Conservation (phyloP, 92 coral and sea anemone genomes). For the Zoanthus gigantus region DNA sequence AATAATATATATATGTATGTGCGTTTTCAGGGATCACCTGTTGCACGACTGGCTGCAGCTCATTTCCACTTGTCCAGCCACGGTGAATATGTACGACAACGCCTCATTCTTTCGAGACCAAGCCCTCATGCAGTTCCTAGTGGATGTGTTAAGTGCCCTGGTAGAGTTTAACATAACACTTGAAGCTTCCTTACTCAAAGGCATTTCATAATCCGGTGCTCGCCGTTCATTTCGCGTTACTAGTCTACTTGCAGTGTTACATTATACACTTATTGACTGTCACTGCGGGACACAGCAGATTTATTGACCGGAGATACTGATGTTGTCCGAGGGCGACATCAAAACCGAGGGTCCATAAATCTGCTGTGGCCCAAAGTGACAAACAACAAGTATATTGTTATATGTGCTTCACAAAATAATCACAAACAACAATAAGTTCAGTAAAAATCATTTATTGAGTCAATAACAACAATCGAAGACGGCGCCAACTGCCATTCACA, state of each 20-base stretch:
- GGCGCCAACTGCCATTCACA: too few species aligned
- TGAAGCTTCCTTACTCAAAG: constrained; percentile 93
- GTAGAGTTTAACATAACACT: constrained; percentile 92
- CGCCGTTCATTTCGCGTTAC: background rate
- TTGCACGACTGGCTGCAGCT: constrained; percentile 95
- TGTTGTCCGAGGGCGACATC: too few species aligned
- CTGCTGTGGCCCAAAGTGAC: too few species aligned
- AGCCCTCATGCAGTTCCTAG: constrained; percentile 87
- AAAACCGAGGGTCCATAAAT: too few species aligned
- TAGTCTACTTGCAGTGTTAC: background rate
- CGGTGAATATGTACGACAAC: constrained; percentile 96
- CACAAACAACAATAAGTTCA: too few species aligned
- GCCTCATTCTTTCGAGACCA: constrained; percentile 94
- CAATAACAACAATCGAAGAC: too few species aligned
- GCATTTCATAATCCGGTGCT: constrained; percentile 64
- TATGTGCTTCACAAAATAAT: too few species aligned
- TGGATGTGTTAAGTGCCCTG: constrained; percentile 82
- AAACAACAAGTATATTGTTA: too few species aligned
- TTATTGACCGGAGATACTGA: too few species aligned
- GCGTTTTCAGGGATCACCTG: constrained; percentile 77
- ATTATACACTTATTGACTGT: too few species aligned
- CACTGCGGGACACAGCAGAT: too few species aligned
- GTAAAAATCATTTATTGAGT: too few species aligned
- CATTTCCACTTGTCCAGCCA: constrained; percentile 93
- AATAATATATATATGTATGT: background rate